Evolutionary conservation across 1,140 invertebrate genomes (phyloP).

Genomic region (Agrypnia vestita): DNA sequence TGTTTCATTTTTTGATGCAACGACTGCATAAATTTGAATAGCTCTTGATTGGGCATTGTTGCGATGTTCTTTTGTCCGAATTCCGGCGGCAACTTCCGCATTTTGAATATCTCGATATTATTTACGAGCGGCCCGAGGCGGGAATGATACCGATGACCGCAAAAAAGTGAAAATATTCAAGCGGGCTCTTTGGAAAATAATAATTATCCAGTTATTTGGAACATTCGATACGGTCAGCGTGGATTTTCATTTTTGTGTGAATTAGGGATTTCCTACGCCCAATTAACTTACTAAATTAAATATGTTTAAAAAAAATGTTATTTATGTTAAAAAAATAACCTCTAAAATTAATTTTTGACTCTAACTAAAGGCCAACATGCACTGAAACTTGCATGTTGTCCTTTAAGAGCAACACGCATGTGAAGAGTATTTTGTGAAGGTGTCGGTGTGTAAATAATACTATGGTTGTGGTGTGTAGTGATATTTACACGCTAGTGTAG

Average conservation of each 20-base stretch:
- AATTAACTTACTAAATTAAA: neutral
- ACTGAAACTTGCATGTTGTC: too few species aligned
- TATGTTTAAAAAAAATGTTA: too few species aligned
- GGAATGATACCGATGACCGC: neutral
- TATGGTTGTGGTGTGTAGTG: too few species aligned
- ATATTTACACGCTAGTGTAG: too few species aligned
- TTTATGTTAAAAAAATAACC: too few species aligned
- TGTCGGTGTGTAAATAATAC: too few species aligned
- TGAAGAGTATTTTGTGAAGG: too few species aligned
- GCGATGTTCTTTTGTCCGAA: neutral
- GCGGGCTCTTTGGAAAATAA: conserved; percentile 1
- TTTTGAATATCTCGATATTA: conserved; percentile 2
- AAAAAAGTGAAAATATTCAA: conserved; percentile 12
- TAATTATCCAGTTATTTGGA: conserved; percentile 14
- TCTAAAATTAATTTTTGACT: too few species aligned
- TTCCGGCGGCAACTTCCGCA: neutral
- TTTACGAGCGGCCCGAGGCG: neutral
- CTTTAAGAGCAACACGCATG: too few species aligned
- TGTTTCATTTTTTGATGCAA: neutral
- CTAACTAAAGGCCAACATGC: too few species aligned
- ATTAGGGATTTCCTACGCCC: neutral
- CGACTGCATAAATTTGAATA: neutral
- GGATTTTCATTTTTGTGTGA: conserved; percentile 14
- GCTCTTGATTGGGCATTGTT: neutral
- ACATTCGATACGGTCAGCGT: conserved; percentile 10